Conservation (phyloP, 92 coral and sea anemone genomes). For the Chrysogorgia sp. region DNA sequence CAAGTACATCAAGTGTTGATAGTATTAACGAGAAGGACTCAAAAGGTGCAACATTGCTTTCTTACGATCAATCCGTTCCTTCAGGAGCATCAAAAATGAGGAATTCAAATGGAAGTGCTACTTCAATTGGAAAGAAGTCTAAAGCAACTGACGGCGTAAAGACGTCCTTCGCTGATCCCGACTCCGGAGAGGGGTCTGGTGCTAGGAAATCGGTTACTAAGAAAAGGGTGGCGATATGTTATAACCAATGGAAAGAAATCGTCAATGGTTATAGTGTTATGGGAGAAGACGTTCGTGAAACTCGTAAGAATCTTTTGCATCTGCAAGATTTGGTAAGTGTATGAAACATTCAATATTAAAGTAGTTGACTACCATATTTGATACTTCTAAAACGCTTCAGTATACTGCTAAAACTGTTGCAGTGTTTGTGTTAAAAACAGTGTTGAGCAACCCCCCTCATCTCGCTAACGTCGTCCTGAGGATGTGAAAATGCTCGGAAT, state of each 20-base stretch:
- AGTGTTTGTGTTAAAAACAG: too few species aligned
- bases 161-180: background rate
- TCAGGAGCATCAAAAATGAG: constrained; percentile 10
- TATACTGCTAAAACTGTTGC: too few species aligned
- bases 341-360: too few species aligned
- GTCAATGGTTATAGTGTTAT: constrained; percentile 76
- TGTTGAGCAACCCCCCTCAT: too few species aligned
- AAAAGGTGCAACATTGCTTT: background rate
- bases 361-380: too few species aligned
- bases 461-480: too few species aligned
- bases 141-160: background rate
- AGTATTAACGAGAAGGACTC: constrained; percentile 37
- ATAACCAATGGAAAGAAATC: constrained; percentile 43
- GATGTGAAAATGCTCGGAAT: too few species aligned
- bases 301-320: constrained; percentile 64
- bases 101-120: constrained; percentile 33
- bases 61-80: background rate
- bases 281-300: constrained; percentile 72
- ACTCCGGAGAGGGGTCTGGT: constrained; percentile 15
- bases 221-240: constrained; percentile 41
- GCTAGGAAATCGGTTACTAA: background rate
- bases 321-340: constrained; percentile 81
- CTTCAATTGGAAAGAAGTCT: background rate
- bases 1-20: constrained; percentile 41
- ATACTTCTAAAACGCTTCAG: too few species aligned